phyloP scores from a whole-genome alignment of 2,113 vertebrate species.

The Perca schrenkii region DNA sequence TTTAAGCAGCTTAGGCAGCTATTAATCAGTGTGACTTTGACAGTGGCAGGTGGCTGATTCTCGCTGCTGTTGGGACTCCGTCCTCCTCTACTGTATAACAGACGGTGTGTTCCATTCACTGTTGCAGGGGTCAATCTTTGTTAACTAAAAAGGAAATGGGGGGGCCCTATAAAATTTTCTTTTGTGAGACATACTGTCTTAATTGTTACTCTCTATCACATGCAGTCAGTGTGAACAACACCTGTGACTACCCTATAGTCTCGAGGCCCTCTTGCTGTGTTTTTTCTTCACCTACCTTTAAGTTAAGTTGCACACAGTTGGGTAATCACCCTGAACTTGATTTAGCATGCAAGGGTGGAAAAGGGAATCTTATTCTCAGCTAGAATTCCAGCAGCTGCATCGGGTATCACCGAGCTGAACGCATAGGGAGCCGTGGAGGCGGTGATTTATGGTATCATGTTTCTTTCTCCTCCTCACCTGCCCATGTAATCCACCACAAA shows the following conservation, averaged over 20 bases:
- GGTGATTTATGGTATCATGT: slow-evolving; percentile 48
- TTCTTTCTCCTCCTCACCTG: slow-evolving; percentile 32
- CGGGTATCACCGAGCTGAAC: slow-evolving; percentile 5
- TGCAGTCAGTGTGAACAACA: slow-evolving; percentile 3
- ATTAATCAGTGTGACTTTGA: slow-evolving; percentile 67
- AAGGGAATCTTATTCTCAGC: slow-evolving; percentile 27
- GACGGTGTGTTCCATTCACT: slow-evolving; percentile 40
- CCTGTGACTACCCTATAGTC: slow-evolving; percentile 14
- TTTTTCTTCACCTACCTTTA: neutral
- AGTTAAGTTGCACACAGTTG: slow-evolving; percentile 1
- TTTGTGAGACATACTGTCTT: neutral
- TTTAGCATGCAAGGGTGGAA: slow-evolving; percentile 17
- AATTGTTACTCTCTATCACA: neutral
- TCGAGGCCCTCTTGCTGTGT: neutral
- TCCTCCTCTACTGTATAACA: slow-evolving; percentile 24
- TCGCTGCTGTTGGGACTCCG: slow-evolving; percentile 6
- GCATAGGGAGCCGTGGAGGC: neutral
- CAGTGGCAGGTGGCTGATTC: slow-evolving; percentile 67
- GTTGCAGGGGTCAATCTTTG: slow-evolving; percentile 24
- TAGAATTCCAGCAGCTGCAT: slow-evolving; percentile 38
- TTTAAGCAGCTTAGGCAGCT: slow-evolving; percentile 64
- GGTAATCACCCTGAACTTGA: slow-evolving; percentile 33
- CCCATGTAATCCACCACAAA: neutral
- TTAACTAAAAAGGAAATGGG: slow-evolving; percentile 8
- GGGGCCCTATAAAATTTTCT: neutral